phyloP scores from a whole-genome alignment of 2,797 vertebrate genomes.

The Fratercula arctica region DNA sequence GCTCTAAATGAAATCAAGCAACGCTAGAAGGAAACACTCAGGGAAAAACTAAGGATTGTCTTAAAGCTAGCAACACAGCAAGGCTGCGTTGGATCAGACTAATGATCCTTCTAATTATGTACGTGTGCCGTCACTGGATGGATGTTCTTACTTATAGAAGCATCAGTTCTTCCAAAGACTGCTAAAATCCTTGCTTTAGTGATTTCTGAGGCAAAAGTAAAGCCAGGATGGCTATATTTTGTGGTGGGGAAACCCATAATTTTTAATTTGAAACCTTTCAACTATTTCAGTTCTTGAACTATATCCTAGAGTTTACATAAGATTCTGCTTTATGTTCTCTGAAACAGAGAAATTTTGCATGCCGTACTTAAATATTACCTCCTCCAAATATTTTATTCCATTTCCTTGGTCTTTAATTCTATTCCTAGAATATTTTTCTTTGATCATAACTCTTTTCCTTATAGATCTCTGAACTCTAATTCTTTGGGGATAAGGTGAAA shows the following conservation, averaged over 20 bases:
- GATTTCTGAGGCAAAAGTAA: background rate
- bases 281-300: background rate
- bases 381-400: background rate
- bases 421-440: background rate
- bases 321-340: background rate
- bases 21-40: background rate
- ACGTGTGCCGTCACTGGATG: background rate
- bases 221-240: background rate
- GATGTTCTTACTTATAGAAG: background rate
- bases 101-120: background rate
- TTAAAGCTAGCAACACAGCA: background rate
- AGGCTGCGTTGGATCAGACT: background rate
- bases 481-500: background rate
- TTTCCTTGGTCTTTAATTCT: background rate
- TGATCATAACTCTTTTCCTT: background rate
- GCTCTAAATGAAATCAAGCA: background rate
- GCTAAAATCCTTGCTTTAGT: background rate
- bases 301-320: background rate
- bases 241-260: rapidly evolving
- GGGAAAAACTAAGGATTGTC: background rate
- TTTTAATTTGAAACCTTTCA: background rate
- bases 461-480: background rate
- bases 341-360: background rate
- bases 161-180: background rate
- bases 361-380: background rate